A percentile compares a stretch with the other conserved stretches of the same genome.
Conservation (phyloP, 92 coral and sea anemone genomes). For the Porites lobata region DNA sequence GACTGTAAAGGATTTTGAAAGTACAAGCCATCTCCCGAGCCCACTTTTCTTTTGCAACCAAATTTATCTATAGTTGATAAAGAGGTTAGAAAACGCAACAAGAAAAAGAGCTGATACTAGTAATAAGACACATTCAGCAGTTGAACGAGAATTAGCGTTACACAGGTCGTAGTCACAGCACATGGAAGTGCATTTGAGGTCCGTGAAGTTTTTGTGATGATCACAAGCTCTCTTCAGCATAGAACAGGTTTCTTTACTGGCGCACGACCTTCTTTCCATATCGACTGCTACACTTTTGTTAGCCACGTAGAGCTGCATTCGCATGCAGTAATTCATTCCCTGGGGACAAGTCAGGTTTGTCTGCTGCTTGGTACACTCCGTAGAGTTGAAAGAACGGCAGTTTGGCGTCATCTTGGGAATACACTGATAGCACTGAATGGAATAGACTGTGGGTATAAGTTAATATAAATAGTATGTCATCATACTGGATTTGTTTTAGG, state of each 20-base stretch:
- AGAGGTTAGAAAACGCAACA: not conserved
- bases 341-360: not conserved
- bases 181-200: not conserved
- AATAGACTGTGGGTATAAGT: not conserved
- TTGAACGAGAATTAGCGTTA: not conserved
- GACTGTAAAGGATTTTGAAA: too few species aligned
- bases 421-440: conserved; percentile 24
- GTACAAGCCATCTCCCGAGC: too few species aligned
- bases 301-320: not conserved
- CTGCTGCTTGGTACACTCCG: conserved; percentile 1
- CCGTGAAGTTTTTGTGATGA: not conserved
- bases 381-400: not conserved
- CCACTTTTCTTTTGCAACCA: too few species aligned
- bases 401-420: not conserved
- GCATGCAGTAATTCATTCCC: conserved; percentile 18
- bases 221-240: not conserved
- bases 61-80: not conserved
- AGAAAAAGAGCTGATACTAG: not conserved
- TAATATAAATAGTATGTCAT: not conserved
- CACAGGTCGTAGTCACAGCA: conserved; percentile 21
- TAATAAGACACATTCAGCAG: not conserved
- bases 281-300: not conserved
- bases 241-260: not conserved
- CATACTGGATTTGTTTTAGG: not conserved
- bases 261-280: conserved; percentile 15